Base-by-base conservation (phyloP, 1,140 invertebrate genomes). In the Zaprionus camerounensis region DNA sequence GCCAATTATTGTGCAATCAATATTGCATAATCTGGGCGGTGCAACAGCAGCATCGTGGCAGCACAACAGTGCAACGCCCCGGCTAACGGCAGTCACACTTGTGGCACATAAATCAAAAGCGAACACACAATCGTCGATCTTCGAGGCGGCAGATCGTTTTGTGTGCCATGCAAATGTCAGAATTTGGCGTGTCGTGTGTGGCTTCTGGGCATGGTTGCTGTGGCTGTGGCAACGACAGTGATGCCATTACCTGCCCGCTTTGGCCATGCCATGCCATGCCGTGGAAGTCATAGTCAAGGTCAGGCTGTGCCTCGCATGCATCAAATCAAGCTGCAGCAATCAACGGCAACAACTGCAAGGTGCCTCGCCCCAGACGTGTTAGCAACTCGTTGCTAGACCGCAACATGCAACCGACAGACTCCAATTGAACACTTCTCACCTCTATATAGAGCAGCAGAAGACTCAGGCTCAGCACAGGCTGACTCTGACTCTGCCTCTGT, bases 1-100 rank as follows among this genome's bases (percentile, higher is more conserved):
- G 84, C 84, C 84, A 87, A 87, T 87, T 87, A 87, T 87, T 88
- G 84, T 88, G 84, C 84, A 87, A 87, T 87, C 84, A 87, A 87
- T 87, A 90, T 87, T 87, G 85, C 84, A 87, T 87, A 87, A 87
- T 87, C 84, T 79, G 81, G 80, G 66, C 59, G 58, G 49, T 49
- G 72, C 70, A 71, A 38, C 51, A 9, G 31, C 31, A 34, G 44
- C 36, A 44, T 61, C 49, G 34, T 61, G 68, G 49, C 64, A 58
- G 15, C 36, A 55, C 69, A 38, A 28, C 44, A 57, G 72, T 71
- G 57, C 69, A 79, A 81, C 82, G 77, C 80, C 83, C 82, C 68
- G 71, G 78, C 84, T 87, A 87, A 87, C 84, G 84, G 84, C 84
- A 87, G 83, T 87, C 84, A 83, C 83, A 88, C 83, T 87, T 83